phyloP scores from a whole-genome alignment of 2,113 vertebrate genomes.

The pig (Sus scrofa) region DNA sequence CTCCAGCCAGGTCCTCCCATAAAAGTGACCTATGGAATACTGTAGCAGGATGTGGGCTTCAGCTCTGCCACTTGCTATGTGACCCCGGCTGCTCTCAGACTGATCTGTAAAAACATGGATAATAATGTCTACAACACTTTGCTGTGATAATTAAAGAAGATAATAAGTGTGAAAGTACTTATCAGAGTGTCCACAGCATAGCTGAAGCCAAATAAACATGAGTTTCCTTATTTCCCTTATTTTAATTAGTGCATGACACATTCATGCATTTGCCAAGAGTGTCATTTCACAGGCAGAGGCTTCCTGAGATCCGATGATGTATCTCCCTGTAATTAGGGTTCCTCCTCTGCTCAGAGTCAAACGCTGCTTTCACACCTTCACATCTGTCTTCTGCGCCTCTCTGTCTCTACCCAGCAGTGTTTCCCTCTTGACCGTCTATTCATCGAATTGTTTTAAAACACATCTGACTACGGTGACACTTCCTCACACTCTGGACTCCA shows the following conservation, averaged over 20 bases:
- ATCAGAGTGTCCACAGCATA: not conserved
- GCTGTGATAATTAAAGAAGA: constrained; percentile 32
- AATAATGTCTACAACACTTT: not conserved
- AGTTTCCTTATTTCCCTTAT: constrained; percentile 2
- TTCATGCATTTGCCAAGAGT: not conserved
- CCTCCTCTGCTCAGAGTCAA: not conserved
- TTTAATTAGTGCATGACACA: constrained; percentile 1
- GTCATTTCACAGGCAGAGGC: not conserved
- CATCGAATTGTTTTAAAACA: not conserved
- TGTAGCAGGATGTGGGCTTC: not conserved
- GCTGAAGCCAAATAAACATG: constrained; percentile 15
- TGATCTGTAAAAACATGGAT: not conserved
- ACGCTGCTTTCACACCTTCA: rapidly evolving
- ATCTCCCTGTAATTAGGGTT: not conserved
- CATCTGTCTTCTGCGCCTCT: not conserved
- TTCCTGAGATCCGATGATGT: not conserved
- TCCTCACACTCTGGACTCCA: too few species aligned
- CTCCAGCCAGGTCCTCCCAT: not conserved
- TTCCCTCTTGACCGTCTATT: not conserved
- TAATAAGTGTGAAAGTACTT: constrained; percentile 1
- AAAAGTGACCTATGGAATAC: not conserved
- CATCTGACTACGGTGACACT: not conserved
- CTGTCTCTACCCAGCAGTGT: not conserved
- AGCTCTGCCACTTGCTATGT: not conserved
- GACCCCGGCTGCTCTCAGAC: not conserved